Conservation (phyloP, 2,888 invertebrate species). For the Dichetophora obliterata region DNA sequence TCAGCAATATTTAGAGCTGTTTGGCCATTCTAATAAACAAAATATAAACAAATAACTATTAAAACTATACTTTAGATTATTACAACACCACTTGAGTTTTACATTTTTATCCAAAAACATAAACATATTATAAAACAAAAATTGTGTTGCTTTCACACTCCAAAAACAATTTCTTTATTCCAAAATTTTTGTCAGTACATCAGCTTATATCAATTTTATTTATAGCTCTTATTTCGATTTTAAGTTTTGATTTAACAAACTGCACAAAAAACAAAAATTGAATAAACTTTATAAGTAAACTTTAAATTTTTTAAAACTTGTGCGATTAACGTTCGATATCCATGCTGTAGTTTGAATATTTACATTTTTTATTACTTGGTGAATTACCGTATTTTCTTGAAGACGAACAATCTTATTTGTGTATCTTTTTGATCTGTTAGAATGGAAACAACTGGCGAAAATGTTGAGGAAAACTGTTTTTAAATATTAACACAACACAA, state of each 20-base stretch:
- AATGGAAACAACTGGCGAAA: too few relatives aligned
- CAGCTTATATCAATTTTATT: too few relatives aligned
- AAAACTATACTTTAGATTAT: too few relatives aligned
- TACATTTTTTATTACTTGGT: background rate
- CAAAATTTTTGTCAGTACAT: too few relatives aligned
- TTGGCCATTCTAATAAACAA: constrained; percentile 84
- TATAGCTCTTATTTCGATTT: too few relatives aligned
- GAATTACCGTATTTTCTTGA: background rate
- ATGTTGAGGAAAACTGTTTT: too few relatives aligned
- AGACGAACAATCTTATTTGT: background rate
- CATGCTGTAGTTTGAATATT: background rate
- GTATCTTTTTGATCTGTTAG: background rate
- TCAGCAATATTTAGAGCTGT: constrained; percentile 97
- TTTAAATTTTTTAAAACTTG: background rate
- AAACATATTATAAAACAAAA: background rate
- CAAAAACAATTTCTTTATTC: too few relatives aligned
- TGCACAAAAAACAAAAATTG: too few relatives aligned
- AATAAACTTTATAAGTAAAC: too few relatives aligned
- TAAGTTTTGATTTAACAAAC: too few relatives aligned
- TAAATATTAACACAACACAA: background rate
- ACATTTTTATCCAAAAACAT: background rate
- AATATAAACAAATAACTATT: background rate
- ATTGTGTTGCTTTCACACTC: too few relatives aligned
- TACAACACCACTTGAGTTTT: background rate
- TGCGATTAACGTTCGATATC: background rate